Base-by-base conservation (phyloP, 2,888 invertebrate genomes). In the Euproctis similis region DNA sequence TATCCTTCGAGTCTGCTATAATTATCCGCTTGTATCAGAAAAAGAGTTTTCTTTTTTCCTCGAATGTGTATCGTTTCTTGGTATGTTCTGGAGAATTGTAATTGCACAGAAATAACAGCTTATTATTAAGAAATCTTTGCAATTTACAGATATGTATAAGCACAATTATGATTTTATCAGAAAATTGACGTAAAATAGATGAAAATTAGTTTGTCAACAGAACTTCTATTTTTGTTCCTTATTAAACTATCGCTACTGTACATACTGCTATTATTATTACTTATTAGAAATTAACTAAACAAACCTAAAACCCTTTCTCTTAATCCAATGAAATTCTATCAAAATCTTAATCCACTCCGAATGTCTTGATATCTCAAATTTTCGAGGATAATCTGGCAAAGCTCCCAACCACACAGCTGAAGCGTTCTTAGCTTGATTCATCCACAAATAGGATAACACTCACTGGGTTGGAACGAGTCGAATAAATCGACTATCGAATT, bases 371-470 rank as follows among this genome's bases (percentile, higher is more conserved):
- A 36, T 39, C 31, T 34, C 26, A 30, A 40, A 41, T 40, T 25
- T 28, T 36, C 13, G 10, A 13, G 24, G 45, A 48, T 48, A 50
- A 50, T 47, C 52, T 42, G 32, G 39, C 22, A 34, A 34, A 34
- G 30, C 48, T 28, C 30, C 31, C 28, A 37, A 36, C 38, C 39
- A 20, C 17, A 16, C n/a, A 14, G 29, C 25, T 9, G 23, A 29
- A 29, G 39, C 44, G 47, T 45, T 35, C 40, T 48, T 38, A 28
- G 30, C 46, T 48, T 59, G 55, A 59, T 59, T 50, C 50, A 49
- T 43, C 49, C 42, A 45, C 48, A 59, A 57, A 59, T 53, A 57
- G 44, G 49, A 51, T 46, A 40, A 48, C 39, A 49, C 37, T 34
- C 53, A 46, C 45, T 26, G 40, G 49, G 33, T 42, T 41, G 38